Percentiles rank a stretch among this genome's conserved stretches.
These are phyloP conservation scores for Mesocentrotus franciscanus DNA, from an alignment of 53 echinoderm and acorn worm genomes.

Conservation along the genomic window DNA sequence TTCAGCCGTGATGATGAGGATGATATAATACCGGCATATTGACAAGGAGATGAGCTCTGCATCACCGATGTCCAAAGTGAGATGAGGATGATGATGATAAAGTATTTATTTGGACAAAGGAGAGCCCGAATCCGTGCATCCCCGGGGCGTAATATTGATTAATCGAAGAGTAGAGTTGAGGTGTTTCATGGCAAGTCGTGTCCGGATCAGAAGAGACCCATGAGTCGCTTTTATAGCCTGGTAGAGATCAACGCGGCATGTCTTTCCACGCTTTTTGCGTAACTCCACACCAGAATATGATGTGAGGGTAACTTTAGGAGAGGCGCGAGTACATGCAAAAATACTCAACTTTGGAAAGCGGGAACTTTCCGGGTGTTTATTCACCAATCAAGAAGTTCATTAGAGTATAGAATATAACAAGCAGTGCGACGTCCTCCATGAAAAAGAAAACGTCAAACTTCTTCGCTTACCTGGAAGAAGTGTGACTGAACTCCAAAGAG, in stretches of 20 bases:
- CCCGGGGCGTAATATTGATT: conserved; percentile 60
- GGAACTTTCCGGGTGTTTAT: background rate
- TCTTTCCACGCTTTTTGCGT: conserved; percentile 18
- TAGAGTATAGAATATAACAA: background rate
- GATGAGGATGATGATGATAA: conserved; percentile 31
- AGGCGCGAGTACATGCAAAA: conserved; percentile 13
- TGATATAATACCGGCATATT: conserved; percentile 55
- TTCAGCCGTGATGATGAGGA: conserved; percentile 28
- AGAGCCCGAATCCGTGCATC: conserved; percentile 35
- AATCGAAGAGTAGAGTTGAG: conserved; percentile 61
- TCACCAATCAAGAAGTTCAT: conserved; percentile 7
- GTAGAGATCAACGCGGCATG: background rate
- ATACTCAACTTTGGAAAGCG: conserved; percentile 50
- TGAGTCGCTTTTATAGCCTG: background rate
- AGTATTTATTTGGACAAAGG: conserved; percentile 65
- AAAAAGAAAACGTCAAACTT: background rate
- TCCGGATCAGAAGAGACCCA: conserved; percentile 8
- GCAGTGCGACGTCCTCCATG: background rate
- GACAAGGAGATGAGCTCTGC: conserved; percentile 36
- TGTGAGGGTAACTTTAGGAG: conserved; percentile 26
- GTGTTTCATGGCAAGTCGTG: conserved; percentile 1
- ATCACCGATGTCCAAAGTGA: conserved; percentile 38
- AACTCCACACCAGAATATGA: conserved; percentile 34
- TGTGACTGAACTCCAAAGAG: conserved; percentile 26
- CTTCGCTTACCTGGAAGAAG: background rate